phyloP scores from a whole-genome alignment of 2,113 vertebrate species.

The Anarhynchus alexandrinus region DNA sequence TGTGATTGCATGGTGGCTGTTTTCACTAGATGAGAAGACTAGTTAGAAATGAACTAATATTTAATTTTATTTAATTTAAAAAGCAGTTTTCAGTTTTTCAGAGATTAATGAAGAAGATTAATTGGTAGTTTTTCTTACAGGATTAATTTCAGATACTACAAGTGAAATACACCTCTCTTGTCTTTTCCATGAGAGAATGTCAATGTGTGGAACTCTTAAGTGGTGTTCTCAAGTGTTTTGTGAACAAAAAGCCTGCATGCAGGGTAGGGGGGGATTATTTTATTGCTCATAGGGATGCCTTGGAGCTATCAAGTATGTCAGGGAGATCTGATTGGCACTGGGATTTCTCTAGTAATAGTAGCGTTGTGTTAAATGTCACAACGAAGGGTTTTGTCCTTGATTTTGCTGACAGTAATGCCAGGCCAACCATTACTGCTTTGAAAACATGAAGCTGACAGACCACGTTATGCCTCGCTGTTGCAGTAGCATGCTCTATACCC shows the following conservation, averaged over 20 bases:
- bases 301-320: not conserved
- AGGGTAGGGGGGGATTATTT: not conserved
- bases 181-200: not conserved
- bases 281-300: not conserved
- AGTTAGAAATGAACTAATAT: not conserved
- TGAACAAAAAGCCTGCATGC: not conserved
- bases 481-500: accelerated
- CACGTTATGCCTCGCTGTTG: not conserved
- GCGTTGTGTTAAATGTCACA: not conserved
- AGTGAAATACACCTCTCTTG: accelerated
- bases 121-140: not conserved
- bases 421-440: not conserved
- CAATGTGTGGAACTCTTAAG: not conserved
- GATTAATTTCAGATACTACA: not conserved
- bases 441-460: not conserved
- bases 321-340: not conserved
- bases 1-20: not conserved
- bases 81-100: not conserved
- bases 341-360: not conserved
- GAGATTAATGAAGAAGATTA: not conserved
- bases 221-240: not conserved
- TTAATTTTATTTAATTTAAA: not conserved
- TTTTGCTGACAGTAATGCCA: not conserved
- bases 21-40: not conserved
- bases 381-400: not conserved